Base-by-base conservation (phyloP, 2,113 vertebrate genomes). In the Strix aluco region DNA sequence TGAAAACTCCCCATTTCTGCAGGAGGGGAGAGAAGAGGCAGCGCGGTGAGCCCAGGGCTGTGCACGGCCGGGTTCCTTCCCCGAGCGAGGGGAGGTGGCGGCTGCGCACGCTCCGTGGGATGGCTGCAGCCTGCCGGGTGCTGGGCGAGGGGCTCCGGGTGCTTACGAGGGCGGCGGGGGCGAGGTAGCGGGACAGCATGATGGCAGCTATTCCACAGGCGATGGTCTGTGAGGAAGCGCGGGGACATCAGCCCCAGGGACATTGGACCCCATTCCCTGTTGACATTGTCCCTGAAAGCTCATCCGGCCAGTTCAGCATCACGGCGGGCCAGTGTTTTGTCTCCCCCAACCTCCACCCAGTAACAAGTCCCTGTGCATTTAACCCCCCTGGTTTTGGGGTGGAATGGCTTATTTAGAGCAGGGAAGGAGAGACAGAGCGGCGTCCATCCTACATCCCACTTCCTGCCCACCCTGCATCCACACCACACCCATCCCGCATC, bases 1-100 rank as follows among this genome's bases (percentile, higher is more conserved):
- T 15, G 18, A 99, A 97, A 22, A 99, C 96, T 0, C 86, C 95
- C 99, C 99, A 99, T 4, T 90, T 98, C 99, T 99, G 97, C 44
- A 7, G 42, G 7, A 61, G 55, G 51, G 26, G 72, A 90, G 26
- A 71, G 58, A 36, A 32, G 44, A 84, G 46, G 69, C 16, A 23
- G 52, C 0, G 0, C 0, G 5, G 34, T 0, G 6, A 81, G 30
- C 44, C 11, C 18, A 6, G 62, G 54, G 42, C 36, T 0, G 1
- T 1, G 42, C 61, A 22, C 1, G 1, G 46, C 17, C 40, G 46
- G 46, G 46, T 18, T 47, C 46, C 18, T 18, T 47, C 46, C 46
- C 77, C 3, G 1, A 5, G 9, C 0, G 6, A n/a, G 75, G 51
- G 81, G 61, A 8, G 2, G 2, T 3, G 83, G 79, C 1, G 51